Evolutionary conservation across 2,113 vertebrate species (phyloP).

Genomic region (Origma solitaria): DNA sequence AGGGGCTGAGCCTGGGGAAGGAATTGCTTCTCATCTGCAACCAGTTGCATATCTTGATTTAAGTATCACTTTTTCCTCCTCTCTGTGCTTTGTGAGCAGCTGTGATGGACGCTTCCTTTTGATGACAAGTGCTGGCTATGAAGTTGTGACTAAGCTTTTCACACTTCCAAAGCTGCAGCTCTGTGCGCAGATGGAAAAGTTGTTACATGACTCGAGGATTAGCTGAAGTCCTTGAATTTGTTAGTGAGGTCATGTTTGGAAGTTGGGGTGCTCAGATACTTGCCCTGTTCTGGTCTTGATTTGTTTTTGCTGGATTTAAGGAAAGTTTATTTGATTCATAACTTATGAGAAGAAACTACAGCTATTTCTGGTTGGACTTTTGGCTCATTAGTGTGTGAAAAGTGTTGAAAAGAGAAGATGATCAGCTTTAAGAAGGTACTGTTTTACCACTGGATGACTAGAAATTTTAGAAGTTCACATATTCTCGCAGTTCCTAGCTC

Average conservation of each 20-base stretch:
- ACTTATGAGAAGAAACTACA: background rate
- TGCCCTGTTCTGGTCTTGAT: background rate
- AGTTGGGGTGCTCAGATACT: background rate
- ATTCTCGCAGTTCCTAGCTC: background rate
- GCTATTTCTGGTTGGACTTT: background rate
- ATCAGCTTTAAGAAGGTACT: background rate
- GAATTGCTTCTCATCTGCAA: background rate
- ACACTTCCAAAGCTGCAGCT: background rate
- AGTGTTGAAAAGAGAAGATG: background rate
- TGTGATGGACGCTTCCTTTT: background rate
- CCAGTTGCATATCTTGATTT: background rate
- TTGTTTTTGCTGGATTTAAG: background rate
- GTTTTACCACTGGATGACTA: background rate
- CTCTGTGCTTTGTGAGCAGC: background rate
- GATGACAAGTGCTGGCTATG: background rate
- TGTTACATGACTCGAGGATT: background rate
- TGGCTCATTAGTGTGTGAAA: background rate
- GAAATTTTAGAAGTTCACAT: background rate
- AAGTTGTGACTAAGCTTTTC: background rate
- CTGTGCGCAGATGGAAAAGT: background rate
- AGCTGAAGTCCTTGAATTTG: background rate
- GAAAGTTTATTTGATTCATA: background rate
- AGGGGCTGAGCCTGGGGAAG: background rate
- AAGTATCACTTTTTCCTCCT: background rate
- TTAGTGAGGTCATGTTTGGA: background rate